phyloP scores from a whole-genome alignment of 2,888 invertebrate species.

The Drosophila sordidapex region DNA sequence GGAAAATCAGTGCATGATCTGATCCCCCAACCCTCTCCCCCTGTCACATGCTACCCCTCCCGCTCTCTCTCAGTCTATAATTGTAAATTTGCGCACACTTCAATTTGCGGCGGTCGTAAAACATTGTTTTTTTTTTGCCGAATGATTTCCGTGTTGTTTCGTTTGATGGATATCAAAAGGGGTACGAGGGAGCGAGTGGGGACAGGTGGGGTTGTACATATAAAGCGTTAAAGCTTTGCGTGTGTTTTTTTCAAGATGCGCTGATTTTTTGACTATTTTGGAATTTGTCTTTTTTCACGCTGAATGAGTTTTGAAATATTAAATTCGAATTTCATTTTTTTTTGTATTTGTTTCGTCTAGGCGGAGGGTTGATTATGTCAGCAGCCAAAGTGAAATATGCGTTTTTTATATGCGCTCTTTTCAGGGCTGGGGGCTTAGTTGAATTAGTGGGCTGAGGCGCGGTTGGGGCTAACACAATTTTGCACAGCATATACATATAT shows the following conservation, averaged over 20 bases:
- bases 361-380: conserved; percentile 60
- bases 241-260: conserved; percentile 17
- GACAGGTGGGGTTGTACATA: conserved; percentile 9
- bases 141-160: conserved; percentile 69
- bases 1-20: conserved; percentile 59
- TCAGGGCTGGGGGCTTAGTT: conserved; percentile 28
- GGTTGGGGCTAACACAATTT: conserved; percentile 23
- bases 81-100: conserved; percentile 72
- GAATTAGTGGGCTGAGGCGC: conserved; percentile 29
- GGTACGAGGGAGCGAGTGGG: not conserved
- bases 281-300: conserved; percentile 20
- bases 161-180: conserved; percentile 6
- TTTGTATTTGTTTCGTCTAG: conserved; percentile 9
- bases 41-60: not conserved
- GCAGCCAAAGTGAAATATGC: conserved; percentile 54
- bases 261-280: conserved; percentile 11
- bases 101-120: conserved; percentile 72
- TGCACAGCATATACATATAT: conserved; percentile 25
- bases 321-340: conserved; percentile 8
- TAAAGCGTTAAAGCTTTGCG: conserved; percentile 19
- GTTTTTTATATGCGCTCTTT: conserved; percentile 41
- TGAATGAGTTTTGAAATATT: conserved; percentile 33
- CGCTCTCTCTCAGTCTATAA: conserved; percentile 24
- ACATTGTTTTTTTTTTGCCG: conserved; percentile 41
- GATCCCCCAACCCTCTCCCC: conserved; percentile 6